Evolutionary conservation across 2,113 vertebrate genomes (phyloP).

Genomic region (Eclectus roratus): DNA sequence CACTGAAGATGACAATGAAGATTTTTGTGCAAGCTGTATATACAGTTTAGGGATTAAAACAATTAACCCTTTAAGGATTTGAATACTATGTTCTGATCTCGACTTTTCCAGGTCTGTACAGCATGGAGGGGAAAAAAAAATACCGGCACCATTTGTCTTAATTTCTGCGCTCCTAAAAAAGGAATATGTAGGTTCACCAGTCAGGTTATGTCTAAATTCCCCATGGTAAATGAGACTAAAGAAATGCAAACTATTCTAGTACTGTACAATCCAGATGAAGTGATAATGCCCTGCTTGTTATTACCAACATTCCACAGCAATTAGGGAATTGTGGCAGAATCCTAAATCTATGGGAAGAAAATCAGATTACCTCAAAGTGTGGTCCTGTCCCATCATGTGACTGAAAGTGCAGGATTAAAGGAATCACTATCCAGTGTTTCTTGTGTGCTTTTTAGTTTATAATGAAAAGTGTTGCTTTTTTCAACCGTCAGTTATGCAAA

Average conservation of each 20-base stretch:
- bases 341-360: slow-evolving; percentile 23
- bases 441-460: not conserved
- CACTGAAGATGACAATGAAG: not conserved
- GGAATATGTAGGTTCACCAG: slow-evolving; percentile 8
- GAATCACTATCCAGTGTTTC: not conserved
- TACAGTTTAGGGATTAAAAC: not conserved
- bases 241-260: slow-evolving; percentile 51
- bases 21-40: not conserved
- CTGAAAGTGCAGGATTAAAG: slow-evolving; percentile 35
- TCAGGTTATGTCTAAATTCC: slow-evolving; percentile 35
- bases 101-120: not conserved
- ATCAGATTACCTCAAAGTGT: slow-evolving; percentile 41
- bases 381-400: slow-evolving; percentile 35
- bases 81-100: not conserved
- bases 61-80: not conserved
- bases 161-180: not conserved
- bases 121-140: not conserved
- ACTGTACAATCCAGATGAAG: slow-evolving; percentile 39
- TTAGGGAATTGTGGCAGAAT: slow-evolving; percentile 46
- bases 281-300: slow-evolving; percentile 45
- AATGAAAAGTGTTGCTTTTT: not conserved
- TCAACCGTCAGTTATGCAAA: slow-evolving; percentile 15
- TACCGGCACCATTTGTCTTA: not conserved
- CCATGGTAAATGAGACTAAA: slow-evolving; percentile 56
- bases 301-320: slow-evolving; percentile 56